Evolutionary conservation across 2,113 vertebrate species (phyloP), one percentile per base, ranked within the genome.

Genomic region (Electrona antarctica): DNA sequence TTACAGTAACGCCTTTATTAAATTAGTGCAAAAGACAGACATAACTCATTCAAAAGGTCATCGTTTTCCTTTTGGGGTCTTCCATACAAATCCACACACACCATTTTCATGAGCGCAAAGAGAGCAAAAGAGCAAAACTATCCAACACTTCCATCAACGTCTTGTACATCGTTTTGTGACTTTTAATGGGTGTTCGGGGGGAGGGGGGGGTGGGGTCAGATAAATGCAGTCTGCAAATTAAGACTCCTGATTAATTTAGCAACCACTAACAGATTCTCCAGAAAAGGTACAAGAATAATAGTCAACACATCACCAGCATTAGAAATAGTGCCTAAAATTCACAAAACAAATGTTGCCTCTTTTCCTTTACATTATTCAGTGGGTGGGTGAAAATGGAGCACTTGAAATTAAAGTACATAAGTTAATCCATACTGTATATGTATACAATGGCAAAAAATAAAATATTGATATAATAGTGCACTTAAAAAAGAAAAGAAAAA

Each of bases 21-120:
- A 94, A 93, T 94, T 93, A 94, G 93, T 94, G 93, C 93, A 94
- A 94, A 94, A 94, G 91, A 94, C 92, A 94, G 88, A 94, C 90
- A 81, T 77, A 91, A 94, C 90, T 93, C 91, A 92, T 93, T 94
- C 92, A 93, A 89, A 91, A 93, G 88, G 85, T 92, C 90, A 91
- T 89, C 77, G 85, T 92, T 83, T n/a, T 33, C 77, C 87, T 89
- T 71, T 60, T 71, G 86, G 88, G 83, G 74, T 84, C 88, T 84
- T 82, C 68, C 75, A 74, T 79, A 86, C 64, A 58, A 85, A 82
- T 85, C 77, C 87, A 86, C 67, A 81, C 73, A 78, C 60, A n/a
- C 77, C 65, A 78, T 74, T 45, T 80, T 86, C 14, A 89, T 82
- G 78, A 90, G 78, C 61, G 74, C 81, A 67, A 88, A 21, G 2